These are phyloP conservation scores for Eristalinus sepulchralis DNA, from an alignment of 2,888 invertebrate species.

Conservation along the genomic window DNA sequence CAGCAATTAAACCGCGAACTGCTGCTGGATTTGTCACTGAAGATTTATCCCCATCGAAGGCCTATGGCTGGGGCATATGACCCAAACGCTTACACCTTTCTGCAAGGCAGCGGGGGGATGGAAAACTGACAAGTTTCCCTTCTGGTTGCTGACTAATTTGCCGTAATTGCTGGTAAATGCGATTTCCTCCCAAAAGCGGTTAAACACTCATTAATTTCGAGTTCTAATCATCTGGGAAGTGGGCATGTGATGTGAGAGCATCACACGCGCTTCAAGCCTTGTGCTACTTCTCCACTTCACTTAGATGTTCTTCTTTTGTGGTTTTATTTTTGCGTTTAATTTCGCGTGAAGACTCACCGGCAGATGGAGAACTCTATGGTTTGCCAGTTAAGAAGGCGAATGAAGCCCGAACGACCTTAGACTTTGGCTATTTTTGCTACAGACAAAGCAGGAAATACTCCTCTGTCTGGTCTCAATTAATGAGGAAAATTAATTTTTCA, in stretches of 20 bases:
- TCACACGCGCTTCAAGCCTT: background rate
- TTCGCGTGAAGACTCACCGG: background rate
- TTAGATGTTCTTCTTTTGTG: background rate
- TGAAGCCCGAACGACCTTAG: constrained; percentile 1
- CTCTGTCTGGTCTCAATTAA: constrained; percentile 16
- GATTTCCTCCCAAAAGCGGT: constrained; percentile 5
- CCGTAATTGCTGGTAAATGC: constrained; percentile 13
- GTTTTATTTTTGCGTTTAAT: background rate
- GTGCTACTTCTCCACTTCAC: constrained; percentile 21
- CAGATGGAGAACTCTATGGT: background rate
- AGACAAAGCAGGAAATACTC: background rate
- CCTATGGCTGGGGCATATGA: background rate
- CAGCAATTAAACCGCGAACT: background rate
- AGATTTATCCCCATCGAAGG: background rate
- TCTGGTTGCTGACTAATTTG: background rate
- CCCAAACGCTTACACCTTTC: too few relatives aligned
- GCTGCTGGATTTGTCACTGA: background rate
- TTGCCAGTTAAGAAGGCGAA: background rate
- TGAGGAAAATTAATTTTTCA: background rate
- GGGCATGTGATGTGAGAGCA: background rate
- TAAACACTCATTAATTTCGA: background rate
- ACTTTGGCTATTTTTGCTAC: background rate
- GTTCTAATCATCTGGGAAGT: background rate
- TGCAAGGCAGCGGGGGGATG: background rate
- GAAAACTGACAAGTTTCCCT: background rate